Conservation (phyloP, 2,113 vertebrate species). For the Formicarius rufipectus region DNA sequence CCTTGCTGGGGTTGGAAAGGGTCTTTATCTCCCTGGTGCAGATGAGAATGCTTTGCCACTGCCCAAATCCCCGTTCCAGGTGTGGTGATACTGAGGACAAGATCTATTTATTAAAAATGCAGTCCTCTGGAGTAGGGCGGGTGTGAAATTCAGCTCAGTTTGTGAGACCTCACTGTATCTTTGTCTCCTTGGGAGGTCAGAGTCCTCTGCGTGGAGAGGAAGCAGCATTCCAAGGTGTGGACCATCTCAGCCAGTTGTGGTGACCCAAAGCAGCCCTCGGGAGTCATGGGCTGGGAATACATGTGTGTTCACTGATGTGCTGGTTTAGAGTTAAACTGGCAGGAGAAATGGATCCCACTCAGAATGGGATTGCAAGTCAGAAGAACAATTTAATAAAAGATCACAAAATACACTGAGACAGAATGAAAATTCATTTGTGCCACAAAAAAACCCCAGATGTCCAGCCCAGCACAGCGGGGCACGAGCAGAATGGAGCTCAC, state of each 20-base stretch:
- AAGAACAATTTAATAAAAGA: too few species aligned
- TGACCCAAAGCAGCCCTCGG: background rate
- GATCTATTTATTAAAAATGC: background rate
- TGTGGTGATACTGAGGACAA: background rate
- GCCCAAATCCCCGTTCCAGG: background rate
- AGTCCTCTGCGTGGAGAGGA: background rate
- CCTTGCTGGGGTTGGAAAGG: background rate
- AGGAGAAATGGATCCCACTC: too few species aligned
- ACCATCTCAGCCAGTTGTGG: background rate
- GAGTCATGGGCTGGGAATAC: background rate
- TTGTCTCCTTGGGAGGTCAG: background rate
- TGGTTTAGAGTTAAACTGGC: too few species aligned
- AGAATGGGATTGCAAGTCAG: too few species aligned
- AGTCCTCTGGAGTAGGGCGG: background rate
- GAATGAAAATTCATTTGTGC: too few species aligned
- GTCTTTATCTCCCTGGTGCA: background rate
- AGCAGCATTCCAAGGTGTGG: background rate
- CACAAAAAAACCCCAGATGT: too few species aligned
- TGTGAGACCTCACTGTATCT: background rate
- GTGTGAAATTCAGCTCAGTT: background rate
- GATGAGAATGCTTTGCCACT: fast-evolving
- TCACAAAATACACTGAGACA: too few species aligned
- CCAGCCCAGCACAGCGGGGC: too few species aligned
- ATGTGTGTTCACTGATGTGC: background rate
- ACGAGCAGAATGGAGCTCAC: too few species aligned